Percentiles rank a stretch among this genome's conserved stretches.
Evolutionary conservation across 2,797 vertebrate species (phyloP).

Genomic region (Labeo calbasu): DNA sequence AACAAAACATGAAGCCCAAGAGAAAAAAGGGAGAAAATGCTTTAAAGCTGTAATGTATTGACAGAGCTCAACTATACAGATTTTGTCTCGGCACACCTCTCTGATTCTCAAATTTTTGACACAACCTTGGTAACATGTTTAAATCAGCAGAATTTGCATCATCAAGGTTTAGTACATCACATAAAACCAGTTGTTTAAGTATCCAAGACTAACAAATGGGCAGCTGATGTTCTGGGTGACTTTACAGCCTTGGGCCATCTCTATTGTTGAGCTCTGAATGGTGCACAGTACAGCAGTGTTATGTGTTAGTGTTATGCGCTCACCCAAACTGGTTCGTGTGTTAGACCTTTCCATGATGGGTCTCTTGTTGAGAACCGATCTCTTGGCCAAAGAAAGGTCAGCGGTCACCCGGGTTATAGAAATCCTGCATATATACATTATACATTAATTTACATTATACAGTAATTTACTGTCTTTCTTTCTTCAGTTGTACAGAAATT

Average conservation of each 20-base stretch:
- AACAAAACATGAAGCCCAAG: constrained; percentile 34
- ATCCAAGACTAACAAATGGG: neutral
- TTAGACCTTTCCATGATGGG: constrained; percentile 95
- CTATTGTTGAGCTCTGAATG: neutral
- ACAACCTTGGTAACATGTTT: neutral
- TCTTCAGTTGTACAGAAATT: too few relatives aligned
- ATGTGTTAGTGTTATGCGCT: constrained; percentile 54
- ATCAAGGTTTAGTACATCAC: neutral
- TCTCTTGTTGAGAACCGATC: constrained; percentile 95
- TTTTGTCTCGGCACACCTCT: neutral
- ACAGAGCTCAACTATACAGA: neutral
- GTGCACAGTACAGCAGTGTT: neutral
- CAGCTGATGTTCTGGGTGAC: neutral
- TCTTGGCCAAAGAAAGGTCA: constrained; percentile 93
- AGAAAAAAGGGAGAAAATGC: neutral
- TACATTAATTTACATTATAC: too few relatives aligned
- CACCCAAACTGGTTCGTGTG: constrained; percentile 93
- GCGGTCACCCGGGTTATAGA: constrained; percentile 96
- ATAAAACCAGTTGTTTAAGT: neutral
- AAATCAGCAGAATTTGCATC: neutral
- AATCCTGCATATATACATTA: too few relatives aligned
- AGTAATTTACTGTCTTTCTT: too few relatives aligned
- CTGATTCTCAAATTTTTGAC: neutral
- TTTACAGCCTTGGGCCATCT: neutral
- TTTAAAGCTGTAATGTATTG: neutral